Percentiles rank a stretch among this genome's conserved stretches.
These are phyloP conservation scores for Labrus mixtus DNA, from an alignment of 2,113 vertebrate genomes.

Conservation along the genomic window DNA sequence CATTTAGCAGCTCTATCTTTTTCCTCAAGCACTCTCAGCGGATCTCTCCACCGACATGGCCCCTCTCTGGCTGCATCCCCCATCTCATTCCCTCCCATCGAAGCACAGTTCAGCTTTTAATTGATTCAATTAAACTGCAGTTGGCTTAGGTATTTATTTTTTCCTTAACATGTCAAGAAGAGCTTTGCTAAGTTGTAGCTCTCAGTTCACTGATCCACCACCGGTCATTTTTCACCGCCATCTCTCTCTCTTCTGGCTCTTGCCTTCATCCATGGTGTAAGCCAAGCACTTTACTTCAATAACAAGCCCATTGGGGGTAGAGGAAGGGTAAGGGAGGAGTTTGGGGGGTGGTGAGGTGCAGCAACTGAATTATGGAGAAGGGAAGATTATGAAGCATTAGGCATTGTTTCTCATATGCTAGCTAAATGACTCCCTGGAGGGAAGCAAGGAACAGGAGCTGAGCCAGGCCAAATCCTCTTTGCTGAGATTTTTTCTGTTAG, in stretches of 20 bases:
- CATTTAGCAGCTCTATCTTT: conserved; percentile 80
- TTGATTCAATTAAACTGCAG: conserved; percentile 72
- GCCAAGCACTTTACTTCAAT: conserved; percentile 78
- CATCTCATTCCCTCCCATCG: conserved; percentile 46
- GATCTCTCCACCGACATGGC: conserved; percentile 63
- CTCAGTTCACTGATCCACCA: background rate
- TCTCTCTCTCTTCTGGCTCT: background rate
- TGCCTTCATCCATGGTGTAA: conserved; percentile 55
- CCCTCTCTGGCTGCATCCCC: conserved; percentile 47
- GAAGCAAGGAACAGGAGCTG: conserved; percentile 32
- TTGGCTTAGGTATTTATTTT: conserved; percentile 65
- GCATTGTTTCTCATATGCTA: conserved; percentile 62
- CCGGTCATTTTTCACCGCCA: background rate
- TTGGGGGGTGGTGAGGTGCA: conserved; percentile 12
- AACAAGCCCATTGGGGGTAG: conserved; percentile 13
- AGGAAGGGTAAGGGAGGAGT: conserved; percentile 28
- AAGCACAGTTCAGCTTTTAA: conserved; percentile 65
- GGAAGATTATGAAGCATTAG: conserved; percentile 71
- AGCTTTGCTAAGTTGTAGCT: conserved; percentile 33
- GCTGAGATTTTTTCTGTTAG: conserved; percentile 13
- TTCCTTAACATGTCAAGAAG: conserved; percentile 41
- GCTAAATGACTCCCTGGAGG: conserved; percentile 64
- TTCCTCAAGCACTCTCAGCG: conserved; percentile 66
- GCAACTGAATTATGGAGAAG: conserved; percentile 69
- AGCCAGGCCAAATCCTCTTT: conserved; percentile 26